Percentiles rank a stretch among this genome's conserved stretches.
Conservation (phyloP, 2,113 vertebrate genomes). For the Aepyceros melampus region DNA sequence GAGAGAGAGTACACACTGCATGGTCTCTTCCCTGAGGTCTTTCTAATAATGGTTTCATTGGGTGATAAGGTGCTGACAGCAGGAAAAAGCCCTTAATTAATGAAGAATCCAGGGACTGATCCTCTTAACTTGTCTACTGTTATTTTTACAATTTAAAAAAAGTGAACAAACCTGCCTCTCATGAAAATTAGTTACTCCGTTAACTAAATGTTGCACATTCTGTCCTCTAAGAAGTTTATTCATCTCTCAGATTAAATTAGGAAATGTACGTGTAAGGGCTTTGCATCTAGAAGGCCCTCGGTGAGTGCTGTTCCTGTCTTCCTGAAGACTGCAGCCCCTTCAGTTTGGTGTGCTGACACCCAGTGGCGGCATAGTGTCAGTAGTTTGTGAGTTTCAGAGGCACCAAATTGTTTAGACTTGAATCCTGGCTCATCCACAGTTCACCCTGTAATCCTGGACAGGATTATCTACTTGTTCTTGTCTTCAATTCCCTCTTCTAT, state of each 20-base stretch:
- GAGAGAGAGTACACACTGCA: not conserved
- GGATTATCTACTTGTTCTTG: not conserved
- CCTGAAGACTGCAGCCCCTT: not conserved
- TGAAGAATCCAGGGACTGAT: not conserved
- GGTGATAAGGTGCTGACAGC: slow-evolving; percentile 7
- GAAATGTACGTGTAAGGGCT: not conserved
- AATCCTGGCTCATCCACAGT: too few relatives aligned
- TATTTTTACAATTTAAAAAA: slow-evolving; percentile 21
- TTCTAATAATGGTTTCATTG: slow-evolving; percentile 19
- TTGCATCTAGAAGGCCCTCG: not conserved
- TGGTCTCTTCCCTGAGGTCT: not conserved
- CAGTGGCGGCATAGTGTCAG: not conserved
- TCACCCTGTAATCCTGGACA: not conserved
- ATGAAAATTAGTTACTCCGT: not conserved
- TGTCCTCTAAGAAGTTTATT: not conserved
- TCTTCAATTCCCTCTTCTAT: not conserved
- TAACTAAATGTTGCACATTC: not conserved
- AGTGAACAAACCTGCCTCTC: not conserved
- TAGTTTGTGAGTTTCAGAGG: not conserved
- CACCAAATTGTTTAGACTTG: not conserved
- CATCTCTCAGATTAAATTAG: not conserved
- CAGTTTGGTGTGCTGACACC: not conserved
- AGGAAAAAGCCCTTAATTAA: slow-evolving; percentile 30
- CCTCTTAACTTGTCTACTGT: not conserved
- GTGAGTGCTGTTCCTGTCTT: not conserved